phyloP scores from a whole-genome alignment of 2,797 vertebrate species.

The Tenualosa thibaudeaui region DNA sequence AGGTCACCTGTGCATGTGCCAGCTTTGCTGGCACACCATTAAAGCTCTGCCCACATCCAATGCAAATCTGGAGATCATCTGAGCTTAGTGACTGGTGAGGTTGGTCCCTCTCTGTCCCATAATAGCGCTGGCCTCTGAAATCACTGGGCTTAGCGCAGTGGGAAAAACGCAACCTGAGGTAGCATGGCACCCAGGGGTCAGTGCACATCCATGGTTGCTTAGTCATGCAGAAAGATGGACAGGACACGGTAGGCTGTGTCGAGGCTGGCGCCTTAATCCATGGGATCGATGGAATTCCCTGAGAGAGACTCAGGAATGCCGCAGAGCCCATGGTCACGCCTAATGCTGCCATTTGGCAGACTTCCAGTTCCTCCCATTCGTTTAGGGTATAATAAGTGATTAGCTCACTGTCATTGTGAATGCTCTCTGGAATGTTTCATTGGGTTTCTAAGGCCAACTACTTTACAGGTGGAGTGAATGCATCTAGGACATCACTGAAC shows the following conservation, averaged over 20 bases:
- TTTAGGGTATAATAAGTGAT: background rate
- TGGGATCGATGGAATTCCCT: conserved; percentile 40
- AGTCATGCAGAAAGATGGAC: conserved; percentile 48
- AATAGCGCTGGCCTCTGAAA: conserved; percentile 59
- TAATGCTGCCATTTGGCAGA: conserved; percentile 34
- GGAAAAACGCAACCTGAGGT: conserved; percentile 59
- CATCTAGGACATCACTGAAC: background rate
- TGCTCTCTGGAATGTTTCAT: background rate
- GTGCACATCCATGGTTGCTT: conserved; percentile 41
- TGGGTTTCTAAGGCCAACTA: background rate
- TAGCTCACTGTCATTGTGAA: background rate
- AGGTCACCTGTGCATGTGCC: conserved; percentile 46
- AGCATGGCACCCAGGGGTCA: conserved; percentile 54
- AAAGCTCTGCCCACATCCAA: conserved; percentile 68
- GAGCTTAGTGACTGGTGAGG: conserved; percentile 60
- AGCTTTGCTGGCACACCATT: conserved; percentile 59
- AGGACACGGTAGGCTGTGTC: conserved; percentile 25
- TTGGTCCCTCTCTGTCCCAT: conserved; percentile 52
- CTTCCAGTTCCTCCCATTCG: background rate
- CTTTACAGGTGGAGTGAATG: background rate
- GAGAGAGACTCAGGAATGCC: conserved; percentile 12
- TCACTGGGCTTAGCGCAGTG: conserved; percentile 51
- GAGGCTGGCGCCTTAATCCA: conserved; percentile 33
- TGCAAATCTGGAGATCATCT: conserved; percentile 72
- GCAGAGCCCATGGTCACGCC: background rate